Conservation (phyloP, 2,888 invertebrate genomes). For the Zeuzera pyrina region DNA sequence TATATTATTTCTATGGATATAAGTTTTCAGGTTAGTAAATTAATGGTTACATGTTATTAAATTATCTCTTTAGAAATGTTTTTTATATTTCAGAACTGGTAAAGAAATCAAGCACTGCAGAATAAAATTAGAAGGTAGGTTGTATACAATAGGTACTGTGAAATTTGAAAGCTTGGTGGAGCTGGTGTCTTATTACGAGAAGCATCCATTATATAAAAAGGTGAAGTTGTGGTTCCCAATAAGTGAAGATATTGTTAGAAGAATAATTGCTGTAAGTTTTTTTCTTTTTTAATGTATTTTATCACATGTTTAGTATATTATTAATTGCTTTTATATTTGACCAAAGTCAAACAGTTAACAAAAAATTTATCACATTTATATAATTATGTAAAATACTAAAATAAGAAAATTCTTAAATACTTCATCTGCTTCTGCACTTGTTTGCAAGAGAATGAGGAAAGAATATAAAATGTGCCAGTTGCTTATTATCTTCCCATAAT, state of each 20-base stretch:
- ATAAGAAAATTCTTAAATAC: too few relatives aligned
- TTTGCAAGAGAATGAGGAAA: too few relatives aligned
- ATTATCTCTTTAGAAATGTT: too few relatives aligned
- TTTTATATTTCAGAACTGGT: constrained; percentile 84
- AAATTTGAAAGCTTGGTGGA: constrained; percentile 98
- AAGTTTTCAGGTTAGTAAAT: too few relatives aligned
- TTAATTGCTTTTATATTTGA: constrained; percentile 1
- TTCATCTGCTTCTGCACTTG: too few relatives aligned
- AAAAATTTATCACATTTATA: too few relatives aligned
- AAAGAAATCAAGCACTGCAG: constrained; percentile 97
- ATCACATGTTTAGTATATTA: background rate
- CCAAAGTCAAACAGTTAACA: too few relatives aligned
- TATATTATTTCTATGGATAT: too few relatives aligned
- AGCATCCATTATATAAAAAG: constrained; percentile 91
- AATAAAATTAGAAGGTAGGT: constrained; percentile 91
- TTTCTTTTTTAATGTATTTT: constrained; percentile 2
- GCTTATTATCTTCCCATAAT: too few relatives aligned
- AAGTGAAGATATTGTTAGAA: constrained; percentile 80
- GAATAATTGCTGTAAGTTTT: constrained; percentile 74
- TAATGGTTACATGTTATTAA: too few relatives aligned
- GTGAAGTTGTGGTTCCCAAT: constrained; percentile 90
- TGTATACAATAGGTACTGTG: constrained; percentile 91
- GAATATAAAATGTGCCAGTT: too few relatives aligned
- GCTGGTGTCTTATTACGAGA: constrained; percentile 92
- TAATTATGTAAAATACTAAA: too few relatives aligned